Percentiles rank a stretch among this genome's conserved stretches.
Conservation (phyloP, 2,888 invertebrate genomes). For the Hemicrepidius hirtus region DNA sequence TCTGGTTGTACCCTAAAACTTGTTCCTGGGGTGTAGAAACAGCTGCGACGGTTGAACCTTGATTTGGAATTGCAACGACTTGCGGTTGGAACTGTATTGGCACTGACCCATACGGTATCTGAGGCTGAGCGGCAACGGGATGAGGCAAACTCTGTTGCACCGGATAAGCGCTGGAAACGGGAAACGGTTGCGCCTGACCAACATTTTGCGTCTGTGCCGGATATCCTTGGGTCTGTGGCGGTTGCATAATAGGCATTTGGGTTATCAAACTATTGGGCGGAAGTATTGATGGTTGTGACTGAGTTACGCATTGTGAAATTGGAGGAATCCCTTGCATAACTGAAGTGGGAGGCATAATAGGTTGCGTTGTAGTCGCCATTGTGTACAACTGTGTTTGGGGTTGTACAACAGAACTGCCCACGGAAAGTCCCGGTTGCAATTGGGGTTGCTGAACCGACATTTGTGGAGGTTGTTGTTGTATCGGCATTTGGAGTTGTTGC, state of each 20-base stretch:
- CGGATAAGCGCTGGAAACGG: slow-evolving; percentile 28
- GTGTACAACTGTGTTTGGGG: slow-evolving; percentile 40
- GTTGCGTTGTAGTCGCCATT: slow-evolving; percentile 15
- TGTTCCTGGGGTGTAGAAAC: slow-evolving; percentile 36
- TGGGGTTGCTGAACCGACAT: slow-evolving; percentile 28
- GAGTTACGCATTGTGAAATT: slow-evolving; percentile 42
- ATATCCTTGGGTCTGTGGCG: not conserved
- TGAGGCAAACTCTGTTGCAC: slow-evolving; percentile 22
- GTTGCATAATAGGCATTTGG: slow-evolving; percentile 15
- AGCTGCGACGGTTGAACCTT: slow-evolving; percentile 8
- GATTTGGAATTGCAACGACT: slow-evolving; percentile 37
- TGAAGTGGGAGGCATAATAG: not conserved
- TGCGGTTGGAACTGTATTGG: slow-evolving; percentile 38
- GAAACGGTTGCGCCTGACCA: slow-evolving; percentile 23
- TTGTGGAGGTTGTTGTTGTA: slow-evolving; percentile 39
- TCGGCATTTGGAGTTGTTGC: slow-evolving; percentile 20
- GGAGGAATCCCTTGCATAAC: not conserved
- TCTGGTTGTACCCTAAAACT: not conserved
- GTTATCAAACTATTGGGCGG: slow-evolving; percentile 26
- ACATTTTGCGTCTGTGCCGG: slow-evolving; percentile 9
- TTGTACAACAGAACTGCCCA: slow-evolving; percentile 1
- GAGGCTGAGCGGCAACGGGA: not conserved
- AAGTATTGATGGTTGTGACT: slow-evolving; percentile 46
- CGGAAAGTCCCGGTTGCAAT: not conserved
- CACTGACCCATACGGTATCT: slow-evolving; percentile 30